Percentiles rank a stretch among this genome's conserved stretches.
Conservation (phyloP, 1,140 invertebrate species). For the Archivesica marissinica region DNA sequence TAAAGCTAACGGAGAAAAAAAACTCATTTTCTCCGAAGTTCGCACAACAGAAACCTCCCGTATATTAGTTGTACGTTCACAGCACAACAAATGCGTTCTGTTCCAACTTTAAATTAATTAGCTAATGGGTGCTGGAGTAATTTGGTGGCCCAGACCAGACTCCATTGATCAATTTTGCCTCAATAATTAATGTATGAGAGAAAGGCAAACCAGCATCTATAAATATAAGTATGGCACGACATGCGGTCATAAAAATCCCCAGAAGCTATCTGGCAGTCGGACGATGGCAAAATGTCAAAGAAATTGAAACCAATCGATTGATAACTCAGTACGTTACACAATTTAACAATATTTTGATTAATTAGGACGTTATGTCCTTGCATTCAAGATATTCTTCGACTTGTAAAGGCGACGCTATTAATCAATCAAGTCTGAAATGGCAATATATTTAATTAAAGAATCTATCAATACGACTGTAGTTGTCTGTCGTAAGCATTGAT, state of each 20-base stretch:
- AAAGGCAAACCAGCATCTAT: conserved; percentile 9
- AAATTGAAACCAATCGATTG: conserved; percentile 26
- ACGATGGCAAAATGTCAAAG: conserved; percentile 27
- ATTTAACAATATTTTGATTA: conserved; percentile 16
- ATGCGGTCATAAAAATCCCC: background rate
- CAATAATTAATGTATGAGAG: conserved; percentile 53
- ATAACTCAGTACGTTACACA: conserved; percentile 21
- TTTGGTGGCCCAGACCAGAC: conserved; percentile 34
- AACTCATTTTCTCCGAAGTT: background rate
- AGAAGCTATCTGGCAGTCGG: background rate
- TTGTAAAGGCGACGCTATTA: conserved; percentile 7
- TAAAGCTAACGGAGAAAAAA: too few relatives aligned
- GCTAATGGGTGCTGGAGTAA: conserved; percentile 50
- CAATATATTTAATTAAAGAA: conserved; percentile 22
- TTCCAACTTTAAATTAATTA: conserved; percentile 52
- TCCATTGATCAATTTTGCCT: background rate
- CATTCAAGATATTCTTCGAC: conserved; percentile 15
- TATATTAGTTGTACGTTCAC: background rate
- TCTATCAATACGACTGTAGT: conserved; percentile 8
- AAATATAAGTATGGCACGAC: conserved; percentile 32
- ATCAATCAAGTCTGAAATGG: conserved; percentile 21
- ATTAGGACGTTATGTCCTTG: conserved; percentile 2
- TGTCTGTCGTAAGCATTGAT: background rate
- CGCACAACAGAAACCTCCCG: background rate
- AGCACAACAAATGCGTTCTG: background rate